Evolutionary conservation across 2,113 vertebrate species (phyloP).

Genomic region (Mastomys natalensis): DNA sequence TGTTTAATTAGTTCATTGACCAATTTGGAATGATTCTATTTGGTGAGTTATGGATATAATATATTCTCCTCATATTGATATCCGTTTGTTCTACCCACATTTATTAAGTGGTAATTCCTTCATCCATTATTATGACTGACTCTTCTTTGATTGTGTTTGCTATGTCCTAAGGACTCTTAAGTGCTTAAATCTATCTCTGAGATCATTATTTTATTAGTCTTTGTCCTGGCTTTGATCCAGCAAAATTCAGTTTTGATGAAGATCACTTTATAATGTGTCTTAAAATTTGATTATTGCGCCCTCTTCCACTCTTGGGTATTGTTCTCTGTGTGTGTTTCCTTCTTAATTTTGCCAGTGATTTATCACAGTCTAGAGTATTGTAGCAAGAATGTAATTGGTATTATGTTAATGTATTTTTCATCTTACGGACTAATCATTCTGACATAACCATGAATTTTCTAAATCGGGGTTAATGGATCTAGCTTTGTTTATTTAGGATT

Average conservation of each 20-base stretch:
- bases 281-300: slow-evolving; percentile 76
- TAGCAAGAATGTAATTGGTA: slow-evolving; percentile 71
- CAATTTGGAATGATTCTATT: slow-evolving; percentile 52
- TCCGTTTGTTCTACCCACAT: slow-evolving; percentile 44
- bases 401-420: slow-evolving; percentile 65
- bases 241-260: slow-evolving; percentile 77
- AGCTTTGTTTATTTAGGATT: slow-evolving; percentile 56
- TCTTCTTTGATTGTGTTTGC: slow-evolving; percentile 53
- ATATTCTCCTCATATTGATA: slow-evolving; percentile 54
- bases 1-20: slow-evolving; percentile 70
- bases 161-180: slow-evolving; percentile 63
- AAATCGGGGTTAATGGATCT: slow-evolving; percentile 26
- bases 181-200: slow-evolving; percentile 67
- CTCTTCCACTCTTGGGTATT: slow-evolving; percentile 65
- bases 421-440: slow-evolving; percentile 56
- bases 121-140: slow-evolving; percentile 50
- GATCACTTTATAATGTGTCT: slow-evolving; percentile 74
- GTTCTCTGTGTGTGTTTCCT: slow-evolving; percentile 62
- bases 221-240: slow-evolving; percentile 68
- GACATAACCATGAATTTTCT: slow-evolving; percentile 49
- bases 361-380: slow-evolving; percentile 60
- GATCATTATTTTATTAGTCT: slow-evolving; percentile 72
- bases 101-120: slow-evolving; percentile 66
- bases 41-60: slow-evolving; percentile 66
- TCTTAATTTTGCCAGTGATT: slow-evolving; percentile 66